Evolutionary conservation across 2,797 vertebrate species (phyloP).

Genomic region (Pagetopsis macropterus): DNA sequence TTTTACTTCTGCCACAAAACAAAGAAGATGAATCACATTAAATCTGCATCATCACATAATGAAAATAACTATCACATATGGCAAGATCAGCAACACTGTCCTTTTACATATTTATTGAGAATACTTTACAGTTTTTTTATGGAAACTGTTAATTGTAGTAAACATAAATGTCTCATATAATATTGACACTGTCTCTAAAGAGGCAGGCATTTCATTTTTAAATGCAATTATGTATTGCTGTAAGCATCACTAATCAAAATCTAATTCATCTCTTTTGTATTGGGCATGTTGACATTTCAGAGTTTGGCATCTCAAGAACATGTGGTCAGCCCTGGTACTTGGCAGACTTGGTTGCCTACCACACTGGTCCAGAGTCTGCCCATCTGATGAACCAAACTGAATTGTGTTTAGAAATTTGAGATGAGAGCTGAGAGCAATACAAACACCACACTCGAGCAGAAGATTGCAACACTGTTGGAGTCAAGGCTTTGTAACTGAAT

Average conservation of each 20-base stretch:
- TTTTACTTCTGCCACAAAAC: background rate
- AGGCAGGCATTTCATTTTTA: background rate
- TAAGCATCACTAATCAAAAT: background rate
- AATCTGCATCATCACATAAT: background rate
- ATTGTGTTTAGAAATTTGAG: background rate
- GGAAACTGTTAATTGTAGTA: background rate
- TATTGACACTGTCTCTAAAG: conserved; percentile 5
- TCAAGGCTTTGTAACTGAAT: background rate
- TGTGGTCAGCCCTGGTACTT: background rate
- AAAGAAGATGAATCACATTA: background rate
- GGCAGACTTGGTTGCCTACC: background rate
- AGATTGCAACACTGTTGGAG: background rate
- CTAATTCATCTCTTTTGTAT: background rate
- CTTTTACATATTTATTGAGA: background rate
- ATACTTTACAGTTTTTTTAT: background rate
- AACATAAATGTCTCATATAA: background rate
- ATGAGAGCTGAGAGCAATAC: background rate
- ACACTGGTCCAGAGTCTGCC: background rate
- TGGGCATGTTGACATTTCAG: conserved; percentile 1
- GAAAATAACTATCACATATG: background rate
- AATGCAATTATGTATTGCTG: background rate
- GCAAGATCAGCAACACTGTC: background rate
- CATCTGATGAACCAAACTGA: background rate
- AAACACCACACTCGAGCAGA: background rate
- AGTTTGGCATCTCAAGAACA: background rate